Conservation (phyloP, 2,888 invertebrate species). For the Amphimallon solstitiale region DNA sequence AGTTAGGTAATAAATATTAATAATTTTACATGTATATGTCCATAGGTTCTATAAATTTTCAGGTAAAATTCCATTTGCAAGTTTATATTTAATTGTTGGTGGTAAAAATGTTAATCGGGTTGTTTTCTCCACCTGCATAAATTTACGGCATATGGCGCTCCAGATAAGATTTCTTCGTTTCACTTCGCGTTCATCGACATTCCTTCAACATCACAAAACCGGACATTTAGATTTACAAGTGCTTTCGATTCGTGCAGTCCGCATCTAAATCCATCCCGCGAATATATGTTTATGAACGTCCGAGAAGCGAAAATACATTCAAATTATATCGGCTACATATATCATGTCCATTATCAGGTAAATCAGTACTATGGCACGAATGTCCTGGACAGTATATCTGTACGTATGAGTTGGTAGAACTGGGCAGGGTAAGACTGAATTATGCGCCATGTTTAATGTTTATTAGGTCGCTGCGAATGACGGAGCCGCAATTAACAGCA, state of each 20-base stretch:
- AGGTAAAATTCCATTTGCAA: no score
- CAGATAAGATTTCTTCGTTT: no score
- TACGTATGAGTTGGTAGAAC: slow-evolving; percentile 46
- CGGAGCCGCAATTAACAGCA: slow-evolving; percentile 61
- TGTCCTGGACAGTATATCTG: slow-evolving; percentile 47
- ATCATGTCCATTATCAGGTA: slow-evolving; percentile 46
- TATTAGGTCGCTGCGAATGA: slow-evolving; percentile 62
- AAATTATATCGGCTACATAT: slow-evolving; percentile 43
- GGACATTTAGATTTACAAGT: no score
- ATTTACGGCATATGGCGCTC: no score
- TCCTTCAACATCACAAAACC: no score
- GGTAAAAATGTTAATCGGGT: background rate
- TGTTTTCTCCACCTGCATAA: no score
- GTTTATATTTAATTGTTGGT: no score
- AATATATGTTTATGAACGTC: no score
- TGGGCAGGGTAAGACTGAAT: slow-evolving; percentile 62
- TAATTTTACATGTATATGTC: no score
- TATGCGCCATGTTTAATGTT: slow-evolving; percentile 63
- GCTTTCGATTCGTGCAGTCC: background rate
- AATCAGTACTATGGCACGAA: slow-evolving; percentile 46
- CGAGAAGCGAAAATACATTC: slow-evolving; percentile 38
- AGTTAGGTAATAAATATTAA: no score
- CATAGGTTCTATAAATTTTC: no score
- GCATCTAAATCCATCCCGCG: background rate
- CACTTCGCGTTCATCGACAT: no score